phyloP scores from a whole-genome alignment of 1,140 invertebrate species.

The Drusus annulatus region DNA sequence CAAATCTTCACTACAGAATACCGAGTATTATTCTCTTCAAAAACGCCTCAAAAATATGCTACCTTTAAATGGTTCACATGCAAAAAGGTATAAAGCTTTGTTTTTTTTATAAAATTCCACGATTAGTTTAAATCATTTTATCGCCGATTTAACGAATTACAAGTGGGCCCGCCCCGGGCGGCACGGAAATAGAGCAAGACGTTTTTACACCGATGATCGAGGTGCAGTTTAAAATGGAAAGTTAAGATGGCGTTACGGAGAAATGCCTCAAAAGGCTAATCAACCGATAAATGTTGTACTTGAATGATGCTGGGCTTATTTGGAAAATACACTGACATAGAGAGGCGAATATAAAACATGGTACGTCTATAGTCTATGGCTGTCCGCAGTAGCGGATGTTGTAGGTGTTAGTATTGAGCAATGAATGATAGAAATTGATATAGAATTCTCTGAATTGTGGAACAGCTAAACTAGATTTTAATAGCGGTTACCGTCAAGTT shows the following conservation, averaged over 20 bases:
- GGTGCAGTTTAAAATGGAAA: conserved; percentile 36
- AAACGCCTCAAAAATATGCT: too few relatives aligned
- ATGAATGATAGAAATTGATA: too few relatives aligned
- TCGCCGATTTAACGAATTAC: neutral
- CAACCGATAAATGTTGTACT: neutral
- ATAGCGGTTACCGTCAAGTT: neutral
- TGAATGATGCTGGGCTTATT: neutral
- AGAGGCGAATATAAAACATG: too few relatives aligned
- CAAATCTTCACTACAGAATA: too few relatives aligned
- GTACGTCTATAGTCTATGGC: too few relatives aligned
- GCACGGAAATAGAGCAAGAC: conserved; percentile 34
- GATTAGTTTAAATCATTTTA: conserved; percentile 16
- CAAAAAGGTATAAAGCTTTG: neutral
- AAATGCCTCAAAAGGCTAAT: neutral
- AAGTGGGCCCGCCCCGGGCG: conserved; percentile 15
- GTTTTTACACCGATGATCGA: neutral
- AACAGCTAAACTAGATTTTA: neutral
- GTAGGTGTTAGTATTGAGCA: too few relatives aligned
- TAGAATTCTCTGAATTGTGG: too few relatives aligned
- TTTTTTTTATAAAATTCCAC: neutral
- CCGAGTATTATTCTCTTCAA: too few relatives aligned
- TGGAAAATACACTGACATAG: neutral
- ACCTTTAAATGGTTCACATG: conserved; percentile 24
- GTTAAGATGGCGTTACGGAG: neutral
- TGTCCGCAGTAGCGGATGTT: too few relatives aligned